Evolutionary conservation across 2,888 invertebrate species (phyloP).

Genomic region (Erebia epiphron): DNA sequence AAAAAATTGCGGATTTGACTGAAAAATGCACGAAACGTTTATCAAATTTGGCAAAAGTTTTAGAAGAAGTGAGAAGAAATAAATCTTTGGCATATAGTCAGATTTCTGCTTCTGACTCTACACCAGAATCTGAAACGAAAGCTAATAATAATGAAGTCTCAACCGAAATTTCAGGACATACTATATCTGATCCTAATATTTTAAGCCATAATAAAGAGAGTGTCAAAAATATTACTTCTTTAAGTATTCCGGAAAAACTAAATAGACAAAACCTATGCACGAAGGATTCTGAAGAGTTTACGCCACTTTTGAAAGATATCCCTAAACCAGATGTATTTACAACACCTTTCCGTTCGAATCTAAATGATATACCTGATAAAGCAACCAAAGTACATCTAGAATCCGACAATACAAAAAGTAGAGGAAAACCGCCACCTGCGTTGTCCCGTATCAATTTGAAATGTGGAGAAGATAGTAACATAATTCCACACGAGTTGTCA

Average conservation of each 20-base stretch:
- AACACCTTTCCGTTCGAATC: slow-evolving; percentile 38
- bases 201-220: slow-evolving; percentile 23
- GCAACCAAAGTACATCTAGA: slow-evolving; percentile 24
- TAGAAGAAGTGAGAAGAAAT: slow-evolving; percentile 75
- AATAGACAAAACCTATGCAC: slow-evolving; percentile 32
- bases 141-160: slow-evolving; percentile 49
- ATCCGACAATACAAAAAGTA: slow-evolving; percentile 46
- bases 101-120: slow-evolving; percentile 63
- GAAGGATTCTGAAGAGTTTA: slow-evolving; percentile 47
- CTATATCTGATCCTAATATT: slow-evolving; percentile 18
- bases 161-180: slow-evolving; percentile 29
- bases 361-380: slow-evolving; percentile 38
- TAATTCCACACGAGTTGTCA: slow-evolving; percentile 84
- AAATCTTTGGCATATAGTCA: slow-evolving; percentile 71
- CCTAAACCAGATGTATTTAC: slow-evolving; percentile 58
- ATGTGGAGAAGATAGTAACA: slow-evolving; percentile 54
- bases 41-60: slow-evolving; percentile 72
- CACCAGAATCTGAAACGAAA: slow-evolving; percentile 63
- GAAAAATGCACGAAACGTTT: slow-evolving; percentile 76
- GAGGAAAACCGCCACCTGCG: slow-evolving; percentile 72
- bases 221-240: slow-evolving; percentile 27
- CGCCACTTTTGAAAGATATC: slow-evolving; percentile 61
- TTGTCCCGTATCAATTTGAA: slow-evolving; percentile 66
- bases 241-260: slow-evolving; percentile 17
- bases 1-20: slow-evolving; percentile 75